Evolutionary conservation across 2,888 invertebrate species (phyloP).

Genomic region (Spodoptera picta): DNA sequence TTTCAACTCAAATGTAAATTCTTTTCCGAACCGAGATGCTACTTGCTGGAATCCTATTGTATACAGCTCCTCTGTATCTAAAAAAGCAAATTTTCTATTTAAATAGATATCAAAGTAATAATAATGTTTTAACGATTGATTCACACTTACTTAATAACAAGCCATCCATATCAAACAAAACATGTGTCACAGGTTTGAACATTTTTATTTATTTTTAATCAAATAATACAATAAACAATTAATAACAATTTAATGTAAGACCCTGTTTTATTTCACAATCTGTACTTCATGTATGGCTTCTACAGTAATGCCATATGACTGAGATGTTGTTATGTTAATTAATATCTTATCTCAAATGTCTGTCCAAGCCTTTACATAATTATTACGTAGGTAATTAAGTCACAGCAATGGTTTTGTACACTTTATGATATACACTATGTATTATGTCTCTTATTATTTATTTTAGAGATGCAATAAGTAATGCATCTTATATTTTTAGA

Average conservation of each 20-base stretch:
- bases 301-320: slow-evolving; percentile 12
- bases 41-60: slow-evolving; percentile 92
- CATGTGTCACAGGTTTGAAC: slow-evolving; percentile 73
- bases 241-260: background rate
- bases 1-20: slow-evolving; percentile 94
- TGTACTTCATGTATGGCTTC: slow-evolving; percentile 12
- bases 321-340: slow-evolving; percentile 39
- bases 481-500: no score
- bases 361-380: slow-evolving; percentile 22
- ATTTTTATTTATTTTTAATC: slow-evolving; percentile 55
- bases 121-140: slow-evolving; percentile 1
- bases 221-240: slow-evolving; percentile 3
- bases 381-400: slow-evolving; percentile 26
- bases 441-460: background rate
- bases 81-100: slow-evolving; percentile 56
- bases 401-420: slow-evolving; percentile 11
- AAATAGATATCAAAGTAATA: no score
- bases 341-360: slow-evolving; percentile 39
- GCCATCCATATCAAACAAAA: slow-evolving; percentile 86
- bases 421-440: slow-evolving; percentile 6
- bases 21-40: slow-evolving; percentile 91
- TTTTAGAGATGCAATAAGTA: no score
- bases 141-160: slow-evolving; percentile 78
- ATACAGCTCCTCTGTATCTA: slow-evolving; percentile 95
- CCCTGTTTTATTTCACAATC: slow-evolving; percentile 7